These are phyloP conservation scores for Embidobia sp. DNA, from an alignment of 2,888 invertebrate genomes.

Conservation along the genomic window DNA sequence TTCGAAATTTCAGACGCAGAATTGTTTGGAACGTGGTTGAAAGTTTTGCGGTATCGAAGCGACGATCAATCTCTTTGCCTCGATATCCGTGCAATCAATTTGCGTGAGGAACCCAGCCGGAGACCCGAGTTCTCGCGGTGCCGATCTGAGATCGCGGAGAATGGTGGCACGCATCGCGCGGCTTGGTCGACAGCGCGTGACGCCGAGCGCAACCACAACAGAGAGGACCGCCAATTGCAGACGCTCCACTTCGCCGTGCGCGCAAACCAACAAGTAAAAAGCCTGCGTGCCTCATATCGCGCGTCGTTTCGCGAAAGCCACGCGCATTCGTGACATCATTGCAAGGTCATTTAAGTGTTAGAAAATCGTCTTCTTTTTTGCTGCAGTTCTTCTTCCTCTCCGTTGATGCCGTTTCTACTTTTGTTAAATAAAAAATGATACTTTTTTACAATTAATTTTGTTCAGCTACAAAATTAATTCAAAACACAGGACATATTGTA, in stretches of 20 bases:
- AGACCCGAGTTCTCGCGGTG: slow-evolving; percentile 40
- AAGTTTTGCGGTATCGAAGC: slow-evolving; percentile 45
- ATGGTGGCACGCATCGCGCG: slow-evolving; percentile 67
- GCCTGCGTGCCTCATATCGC: slow-evolving; percentile 67
- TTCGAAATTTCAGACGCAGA: slow-evolving; percentile 16
- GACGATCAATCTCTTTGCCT: slow-evolving; percentile 49
- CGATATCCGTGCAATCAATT: slow-evolving; percentile 71
- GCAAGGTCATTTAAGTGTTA: slow-evolving; percentile 48
- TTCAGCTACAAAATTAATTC: too few relatives aligned
- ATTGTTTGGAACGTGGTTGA: slow-evolving; percentile 17
- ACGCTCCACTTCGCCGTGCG: slow-evolving; percentile 70
- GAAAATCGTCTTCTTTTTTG: slow-evolving; percentile 19
- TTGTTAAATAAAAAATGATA: too few relatives aligned
- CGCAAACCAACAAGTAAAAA: slow-evolving; percentile 64
- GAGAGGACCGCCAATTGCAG: slow-evolving; percentile 73
- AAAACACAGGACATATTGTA: too few relatives aligned
- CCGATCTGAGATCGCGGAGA: slow-evolving; percentile 42
- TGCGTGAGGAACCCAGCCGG: slow-evolving; percentile 65
- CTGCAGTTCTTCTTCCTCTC: too few relatives aligned
- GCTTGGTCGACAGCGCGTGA: slow-evolving; percentile 77
- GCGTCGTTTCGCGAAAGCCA: slow-evolving; percentile 62
- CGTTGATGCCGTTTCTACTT: too few relatives aligned
- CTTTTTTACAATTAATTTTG: too few relatives aligned
- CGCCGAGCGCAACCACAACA: slow-evolving; percentile 75
- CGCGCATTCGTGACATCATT: slow-evolving; percentile 68